Evolutionary conservation across 2,113 vertebrate species (phyloP).

Genomic region (Leiothrix lutea): DNA sequence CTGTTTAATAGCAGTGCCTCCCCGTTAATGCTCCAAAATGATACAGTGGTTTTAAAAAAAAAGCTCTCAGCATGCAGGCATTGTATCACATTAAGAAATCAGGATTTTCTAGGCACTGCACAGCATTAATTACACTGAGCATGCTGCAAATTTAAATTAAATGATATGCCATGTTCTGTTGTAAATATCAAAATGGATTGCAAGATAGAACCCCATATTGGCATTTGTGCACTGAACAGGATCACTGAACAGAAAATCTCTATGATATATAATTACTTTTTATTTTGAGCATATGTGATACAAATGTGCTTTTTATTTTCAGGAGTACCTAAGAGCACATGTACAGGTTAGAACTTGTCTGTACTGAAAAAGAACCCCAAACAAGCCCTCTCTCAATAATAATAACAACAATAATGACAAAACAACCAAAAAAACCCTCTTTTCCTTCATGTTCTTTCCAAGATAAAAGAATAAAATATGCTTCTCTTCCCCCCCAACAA

Average conservation of each 20-base stretch:
- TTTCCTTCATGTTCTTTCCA: neutral
- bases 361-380: neutral
- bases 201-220: slow-evolving; percentile 28
- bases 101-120: slow-evolving; percentile 65
- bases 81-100: slow-evolving; percentile 64
- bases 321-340: neutral
- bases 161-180: slow-evolving; percentile 47
- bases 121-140: slow-evolving; percentile 63
- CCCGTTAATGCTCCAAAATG: slow-evolving; percentile 47
- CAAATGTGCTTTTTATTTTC: neutral
- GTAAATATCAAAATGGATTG: slow-evolving; percentile 58
- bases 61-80: slow-evolving; percentile 56
- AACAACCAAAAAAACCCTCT: neutral
- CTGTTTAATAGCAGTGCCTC: neutral
- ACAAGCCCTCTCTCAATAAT: neutral
- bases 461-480: neutral
- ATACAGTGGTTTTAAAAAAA: slow-evolving; percentile 28
- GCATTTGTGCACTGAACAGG: slow-evolving; percentile 29
- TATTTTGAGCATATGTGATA: neutral
- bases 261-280: neutral
- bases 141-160: slow-evolving; percentile 66
- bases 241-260: slow-evolving; percentile 17
- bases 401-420: neutral
- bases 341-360: neutral
- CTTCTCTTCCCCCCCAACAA: neutral